Base-by-base conservation (phyloP, 2,797 vertebrate genomes). In the Microctenopoma steveboyesi region DNA sequence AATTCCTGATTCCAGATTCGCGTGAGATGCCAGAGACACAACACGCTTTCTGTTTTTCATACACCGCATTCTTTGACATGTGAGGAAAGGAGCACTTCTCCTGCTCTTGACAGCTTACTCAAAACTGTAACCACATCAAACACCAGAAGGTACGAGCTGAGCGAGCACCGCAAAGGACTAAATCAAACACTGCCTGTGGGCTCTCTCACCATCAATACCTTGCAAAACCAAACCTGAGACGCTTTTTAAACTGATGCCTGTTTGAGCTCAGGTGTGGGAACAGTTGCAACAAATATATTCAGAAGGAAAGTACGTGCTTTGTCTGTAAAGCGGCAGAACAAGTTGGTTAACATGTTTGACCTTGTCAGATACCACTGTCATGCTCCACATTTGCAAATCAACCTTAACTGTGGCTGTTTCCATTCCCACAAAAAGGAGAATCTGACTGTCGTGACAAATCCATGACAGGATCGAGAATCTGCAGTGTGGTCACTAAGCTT, bases 271-370 rank as follows among this genome's bases (percentile, higher is more conserved):
- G 25, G 10, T 52, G 76, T 73, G 63, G 58, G 74, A 90, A 75
- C 61, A 57, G 70, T 81, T 81, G 77, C 60, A 83, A 77, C 59
- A 15, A 49, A 74, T 80, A 65, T 78, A 66, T 79, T 78, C 25
- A 22, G 74, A 66, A 70, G 74, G 62, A 85, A 81, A 59, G 52
- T 43, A 54, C 51, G 60, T 4, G 35, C 64, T 76, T 90, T 90
- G 87, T 90, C 69, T 83, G 40, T 45, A 64, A 89, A 90, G 89
- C 37, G 49, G 92, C 74, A 86, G 72, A 92, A 94, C 93, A 56
- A 86, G 94, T 93, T 57, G 59, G 91, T 86, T 86, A 45, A 85
- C 92, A 84, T 90, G 87, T 83, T 80, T 86, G 74, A 86, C 74
- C 76, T 80, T 73, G 83, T 53, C 59, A 74, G 68, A 74, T 66